Evolutionary conservation across 2,797 vertebrate species (phyloP), one percentile per base, ranked within the genome.

Genomic region (Eulemur albifrons): DNA sequence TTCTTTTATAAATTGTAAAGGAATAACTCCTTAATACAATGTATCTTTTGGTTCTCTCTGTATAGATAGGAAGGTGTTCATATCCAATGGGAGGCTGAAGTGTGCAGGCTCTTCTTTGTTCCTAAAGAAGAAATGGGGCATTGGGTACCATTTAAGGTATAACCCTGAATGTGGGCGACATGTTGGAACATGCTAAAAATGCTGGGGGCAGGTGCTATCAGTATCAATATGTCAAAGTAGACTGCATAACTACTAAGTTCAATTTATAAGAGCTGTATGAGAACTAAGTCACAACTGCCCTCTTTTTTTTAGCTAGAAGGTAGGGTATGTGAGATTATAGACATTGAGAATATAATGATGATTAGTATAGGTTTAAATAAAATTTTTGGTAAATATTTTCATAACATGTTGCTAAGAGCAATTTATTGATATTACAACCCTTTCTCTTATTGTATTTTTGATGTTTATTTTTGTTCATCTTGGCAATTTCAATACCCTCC

Each of bases 91-190:
- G 7, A 99, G 98, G 81, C 98, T 99, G 61, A 99, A 98, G 90
- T 99, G 99, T 94, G 98, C 99, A 0, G 99, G 99, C 82, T 99
- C 99, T 0, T 99, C 99, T 5, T 96, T 99, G 30, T 99, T 99
- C 70, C 99, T 99, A 12, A 99, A 99, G 98, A 98, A 98, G 94
- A 99, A 99, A 97, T 99, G 99, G 98, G 99, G 99, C 0, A 99
- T 99, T 3, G 99, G 99, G 35, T 99, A 99, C 95, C 98, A 99
- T 57, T 98, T 99, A 97, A 99, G 99, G 99, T 98, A 85, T 76
- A 35, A 32, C 27, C 38, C 18, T 61, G 48, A 1, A 18, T 40
- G 3, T 23, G 57, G 27, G 5, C 40, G 14, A 65, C 57, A 8
- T 6, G 17, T 48, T 61, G 38, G 20, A 32, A 21, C 15, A 1